Evolutionary conservation across 2,113 vertebrate genomes (phyloP).

Genomic region (Terrapene triunguis): DNA sequence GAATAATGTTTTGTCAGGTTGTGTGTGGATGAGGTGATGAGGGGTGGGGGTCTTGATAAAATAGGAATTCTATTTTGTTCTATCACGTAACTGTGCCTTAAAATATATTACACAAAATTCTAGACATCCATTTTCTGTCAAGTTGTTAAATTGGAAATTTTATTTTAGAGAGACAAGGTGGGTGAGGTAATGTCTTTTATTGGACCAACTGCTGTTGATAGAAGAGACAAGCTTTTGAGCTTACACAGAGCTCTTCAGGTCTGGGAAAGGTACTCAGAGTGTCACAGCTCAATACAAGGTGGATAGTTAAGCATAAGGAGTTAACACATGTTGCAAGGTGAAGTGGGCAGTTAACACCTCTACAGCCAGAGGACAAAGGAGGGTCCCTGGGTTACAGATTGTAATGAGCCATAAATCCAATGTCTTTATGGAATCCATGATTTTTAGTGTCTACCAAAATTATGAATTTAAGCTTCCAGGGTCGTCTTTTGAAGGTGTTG

Average conservation of each 20-base stretch:
- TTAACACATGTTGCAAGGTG: not conserved
- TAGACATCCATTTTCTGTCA: slow-evolving; percentile 11
- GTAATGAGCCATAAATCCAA: not conserved
- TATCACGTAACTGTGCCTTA: not conserved
- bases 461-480: not conserved
- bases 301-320: not conserved
- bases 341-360: not conserved
- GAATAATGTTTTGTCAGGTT: not conserved
- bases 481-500: not conserved
- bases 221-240: not conserved
- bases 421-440: not conserved
- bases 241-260: not conserved
- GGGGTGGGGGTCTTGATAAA: not conserved
- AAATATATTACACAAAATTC: not conserved
- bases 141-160: slow-evolving; percentile 58
- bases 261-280: not conserved
- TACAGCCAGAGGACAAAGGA: not conserved
- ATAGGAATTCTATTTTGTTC: slow-evolving; percentile 12
- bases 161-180: not conserved
- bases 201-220: not conserved
- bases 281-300: not conserved
- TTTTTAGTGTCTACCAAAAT: not conserved
- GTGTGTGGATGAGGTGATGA: not conserved
- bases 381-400: not conserved
- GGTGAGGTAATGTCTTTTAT: not conserved